phyloP scores from a whole-genome alignment of 2,888 invertebrate genomes.

The Pyrrhosoma nymphula region DNA sequence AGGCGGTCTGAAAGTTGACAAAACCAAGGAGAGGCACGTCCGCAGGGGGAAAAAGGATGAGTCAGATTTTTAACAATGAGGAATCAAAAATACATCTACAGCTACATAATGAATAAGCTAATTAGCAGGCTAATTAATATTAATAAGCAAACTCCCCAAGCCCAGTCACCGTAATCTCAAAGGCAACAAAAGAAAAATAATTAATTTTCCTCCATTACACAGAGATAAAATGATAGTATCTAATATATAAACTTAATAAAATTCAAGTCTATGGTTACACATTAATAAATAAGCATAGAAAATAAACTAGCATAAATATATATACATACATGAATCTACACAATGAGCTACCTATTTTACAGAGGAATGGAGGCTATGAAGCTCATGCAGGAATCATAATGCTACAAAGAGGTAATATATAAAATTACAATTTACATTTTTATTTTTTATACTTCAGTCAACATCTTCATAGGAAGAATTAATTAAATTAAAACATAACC shows the following conservation, averaged over 20 bases:
- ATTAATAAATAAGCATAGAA: not conserved
- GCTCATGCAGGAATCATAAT: not conserved
- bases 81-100: not conserved
- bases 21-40: slow-evolving; percentile 16
- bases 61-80: not conserved
- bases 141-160: slow-evolving; percentile 14
- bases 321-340: not conserved
- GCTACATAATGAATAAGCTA: not conserved
- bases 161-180: slow-evolving; percentile 29
- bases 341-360: not conserved
- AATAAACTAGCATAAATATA: not conserved
- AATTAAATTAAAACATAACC: not conserved
- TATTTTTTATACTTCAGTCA: not conserved
- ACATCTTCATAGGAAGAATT: not conserved
- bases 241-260: not conserved
- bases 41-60: not conserved
- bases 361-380: not conserved
- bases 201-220: not conserved
- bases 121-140: not conserved
- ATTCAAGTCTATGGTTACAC: not conserved
- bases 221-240: not conserved
- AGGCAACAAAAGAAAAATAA: not conserved
- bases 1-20: slow-evolving; percentile 82
- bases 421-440: not conserved
- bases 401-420: not conserved